Evolutionary conservation across 2,888 invertebrate genomes (phyloP).

Genomic region (Fragum fragum): DNA sequence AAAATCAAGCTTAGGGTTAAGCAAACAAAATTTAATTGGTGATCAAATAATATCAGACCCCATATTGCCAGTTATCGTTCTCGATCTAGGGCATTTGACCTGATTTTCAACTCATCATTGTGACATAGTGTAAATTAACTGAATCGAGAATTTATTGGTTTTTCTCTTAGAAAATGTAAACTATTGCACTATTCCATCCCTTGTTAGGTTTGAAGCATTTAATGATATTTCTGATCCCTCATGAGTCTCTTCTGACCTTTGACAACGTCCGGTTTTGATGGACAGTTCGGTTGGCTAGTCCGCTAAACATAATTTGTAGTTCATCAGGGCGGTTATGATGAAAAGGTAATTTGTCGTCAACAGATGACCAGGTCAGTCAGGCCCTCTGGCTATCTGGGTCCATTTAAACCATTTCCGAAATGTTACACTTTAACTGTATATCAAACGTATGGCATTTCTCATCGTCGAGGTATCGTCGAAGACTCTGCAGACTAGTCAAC

Average conservation of each 20-base stretch:
- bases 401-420: conserved; percentile 8
- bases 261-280: background rate
- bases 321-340: background rate
- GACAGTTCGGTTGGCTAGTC: background rate
- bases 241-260: too few species aligned
- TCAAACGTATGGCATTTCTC: background rate
- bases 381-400: conserved; percentile 3
- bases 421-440: background rate
- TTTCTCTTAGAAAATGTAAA: too few species aligned
- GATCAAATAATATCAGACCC: conserved; percentile 8
- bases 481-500: too few species aligned
- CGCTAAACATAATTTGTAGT: background rate
- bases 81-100: background rate
- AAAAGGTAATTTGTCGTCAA: background rate
- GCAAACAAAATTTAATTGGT: conserved; percentile 17
- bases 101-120: background rate
- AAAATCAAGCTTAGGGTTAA: background rate
- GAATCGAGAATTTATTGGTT: too few species aligned
- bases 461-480: too few species aligned
- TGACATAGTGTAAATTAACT: background rate
- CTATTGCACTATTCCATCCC: too few species aligned
- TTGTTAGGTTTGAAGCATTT: too few species aligned
- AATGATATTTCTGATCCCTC: too few species aligned
- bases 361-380: conserved; percentile 9
- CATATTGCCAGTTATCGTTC: background rate